Evolutionary conservation across 2,797 vertebrate species (phyloP), one percentile per base, ranked within the genome.

Genomic region (Pogonophryne albipinna): DNA sequence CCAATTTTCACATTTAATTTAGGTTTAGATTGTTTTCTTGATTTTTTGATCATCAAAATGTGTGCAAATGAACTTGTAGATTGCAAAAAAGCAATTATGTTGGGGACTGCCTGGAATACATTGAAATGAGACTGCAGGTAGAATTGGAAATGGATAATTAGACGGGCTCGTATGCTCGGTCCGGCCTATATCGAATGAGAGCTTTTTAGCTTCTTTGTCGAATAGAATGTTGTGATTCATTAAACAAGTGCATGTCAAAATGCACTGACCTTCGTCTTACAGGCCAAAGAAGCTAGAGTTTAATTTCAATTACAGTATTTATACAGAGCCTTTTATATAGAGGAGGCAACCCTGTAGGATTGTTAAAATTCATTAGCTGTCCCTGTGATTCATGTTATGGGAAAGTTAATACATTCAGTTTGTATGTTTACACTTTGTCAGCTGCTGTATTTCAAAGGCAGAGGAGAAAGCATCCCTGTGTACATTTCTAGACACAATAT

Each of bases 1-100:
- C 90, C 94, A 95, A 94, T 94, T 95, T 95, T 94, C 92, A 87
- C 92, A 94, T 95, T 95, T 94, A 94, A 95, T 94, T 93, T 90
- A 82, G 84, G 80, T 90, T 90, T 90, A 91, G 89, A 95, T 95
- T 94, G 93, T 94, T 92, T 91, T 91, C 85, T 83, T 89, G n/a
- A n/a, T n/a, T n/a, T n/a, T 94, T 85, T 84, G 90, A 94, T 94
- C 93, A 94, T 93, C 95, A 94, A 93, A 94, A 94, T 68, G 86
- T 87, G 88, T 80, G 87, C 92, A 91, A 94, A 95, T 94, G 85
- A 92, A 90, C 90, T 92, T 83, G 88, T 87, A 90, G 90, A 90
- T 91, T 91, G 87, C 90, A 78, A 78, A 86, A 91, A 94, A 92
- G 88, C 89, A 92, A 91, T 94, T 94, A 93, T 94, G 91, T 88